Evolutionary conservation across 2,797 vertebrate genomes (phyloP).

Genomic region (Neoniphon sammara): DNA sequence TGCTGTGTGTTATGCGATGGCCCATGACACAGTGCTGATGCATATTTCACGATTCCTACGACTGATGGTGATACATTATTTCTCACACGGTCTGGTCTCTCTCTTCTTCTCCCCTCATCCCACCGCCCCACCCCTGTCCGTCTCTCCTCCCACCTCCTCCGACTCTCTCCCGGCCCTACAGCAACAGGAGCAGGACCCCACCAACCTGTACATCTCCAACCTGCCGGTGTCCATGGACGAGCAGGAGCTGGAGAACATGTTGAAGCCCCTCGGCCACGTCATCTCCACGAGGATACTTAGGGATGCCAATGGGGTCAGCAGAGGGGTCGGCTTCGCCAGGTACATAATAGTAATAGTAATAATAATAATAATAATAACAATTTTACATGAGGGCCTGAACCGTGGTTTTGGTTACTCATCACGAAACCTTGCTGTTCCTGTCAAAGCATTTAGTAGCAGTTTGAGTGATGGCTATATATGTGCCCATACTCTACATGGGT

Average conservation of each 20-base stretch:
- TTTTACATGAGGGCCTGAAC: neutral
- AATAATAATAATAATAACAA: too few species aligned
- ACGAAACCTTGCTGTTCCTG: too few species aligned
- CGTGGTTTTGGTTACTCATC: neutral
- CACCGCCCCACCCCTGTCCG: neutral
- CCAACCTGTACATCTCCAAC: constrained; percentile 99
- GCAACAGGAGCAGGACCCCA: constrained; percentile 99
- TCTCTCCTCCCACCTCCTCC: constrained; percentile 6
- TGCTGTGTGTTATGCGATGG: constrained; percentile 20
- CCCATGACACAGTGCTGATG: constrained; percentile 26
- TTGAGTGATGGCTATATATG: too few species aligned
- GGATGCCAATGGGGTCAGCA: constrained; percentile 96
- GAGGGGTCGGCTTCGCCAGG: constrained; percentile 98
- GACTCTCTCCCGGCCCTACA: constrained; percentile 65
- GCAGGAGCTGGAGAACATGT: constrained; percentile 97
- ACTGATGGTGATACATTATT: constrained; percentile 29
- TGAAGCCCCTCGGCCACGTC: constrained; percentile 97
- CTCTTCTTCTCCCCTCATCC: neutral
- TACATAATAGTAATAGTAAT: constrained; percentile 58
- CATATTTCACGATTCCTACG: constrained; percentile 29
- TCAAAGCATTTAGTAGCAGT: neutral
- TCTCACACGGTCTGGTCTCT: constrained; percentile 13
- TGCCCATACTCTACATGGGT: too few species aligned
- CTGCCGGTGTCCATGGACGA: constrained; percentile 97
- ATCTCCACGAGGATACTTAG: constrained; percentile 98